A percentile compares a stretch with the other conserved stretches of the same genome.
Conservation (phyloP, 2,797 vertebrate genomes). For the Tympanoctomys barrerae region DNA sequence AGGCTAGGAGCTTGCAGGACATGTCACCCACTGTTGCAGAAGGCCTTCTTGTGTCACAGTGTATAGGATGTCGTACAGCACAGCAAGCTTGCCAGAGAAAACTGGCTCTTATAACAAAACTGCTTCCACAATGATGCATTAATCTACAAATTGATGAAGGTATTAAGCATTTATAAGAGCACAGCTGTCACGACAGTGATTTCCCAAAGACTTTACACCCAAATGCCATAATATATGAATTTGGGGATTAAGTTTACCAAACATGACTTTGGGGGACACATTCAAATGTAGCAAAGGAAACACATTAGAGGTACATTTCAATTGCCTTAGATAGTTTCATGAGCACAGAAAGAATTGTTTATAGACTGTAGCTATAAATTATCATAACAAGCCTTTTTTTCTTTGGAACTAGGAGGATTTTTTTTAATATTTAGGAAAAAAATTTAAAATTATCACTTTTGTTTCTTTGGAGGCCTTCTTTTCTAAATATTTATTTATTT, state of each 20-base stretch:
- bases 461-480: background rate
- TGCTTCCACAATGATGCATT: background rate
- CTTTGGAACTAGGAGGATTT: background rate
- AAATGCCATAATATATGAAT: background rate
- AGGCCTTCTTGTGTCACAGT: background rate
- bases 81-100: background rate
- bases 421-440: conserved; percentile 23
- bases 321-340: background rate
- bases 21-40: background rate
- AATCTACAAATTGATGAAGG: background rate
- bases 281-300: background rate
- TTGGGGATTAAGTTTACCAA: background rate
- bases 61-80: background rate
- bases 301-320: background rate
- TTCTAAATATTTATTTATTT: too few relatives aligned
- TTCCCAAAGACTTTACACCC: background rate
- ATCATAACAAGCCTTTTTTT: too few relatives aligned
- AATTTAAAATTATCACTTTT: conserved; percentile 1
- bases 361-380: too few relatives aligned
- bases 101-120: background rate
- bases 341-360: background rate
- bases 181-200: background rate
- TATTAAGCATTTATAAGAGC: background rate
- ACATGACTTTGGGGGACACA: background rate
- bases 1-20: background rate